Evolutionary conservation across 2,888 invertebrate species (phyloP).

Genomic region (Coleophora deauratella): DNA sequence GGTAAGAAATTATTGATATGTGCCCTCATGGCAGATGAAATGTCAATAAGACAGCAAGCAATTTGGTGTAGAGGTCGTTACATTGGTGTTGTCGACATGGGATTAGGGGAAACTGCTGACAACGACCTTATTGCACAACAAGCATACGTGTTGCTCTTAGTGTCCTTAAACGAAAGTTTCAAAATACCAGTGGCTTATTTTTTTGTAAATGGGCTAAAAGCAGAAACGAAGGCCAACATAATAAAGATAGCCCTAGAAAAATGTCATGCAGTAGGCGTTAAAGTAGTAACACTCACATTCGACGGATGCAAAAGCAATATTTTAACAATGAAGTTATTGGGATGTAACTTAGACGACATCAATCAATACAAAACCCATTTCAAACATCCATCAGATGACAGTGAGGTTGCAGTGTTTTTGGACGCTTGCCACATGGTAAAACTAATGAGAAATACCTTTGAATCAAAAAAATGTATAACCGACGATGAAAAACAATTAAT

Average conservation of each 20-base stretch:
- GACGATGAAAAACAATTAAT: neutral
- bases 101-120: conserved; percentile 11
- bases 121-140: conserved; percentile 12
- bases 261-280: conserved; percentile 7
- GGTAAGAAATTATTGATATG: conserved; percentile 7
- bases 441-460: conserved; percentile 7
- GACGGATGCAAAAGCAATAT: conserved; percentile 14
- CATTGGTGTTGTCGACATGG: conserved; percentile 13
- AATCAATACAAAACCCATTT: conserved; percentile 11
- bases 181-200: conserved; percentile 18
- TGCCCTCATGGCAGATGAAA: conserved; percentile 13
- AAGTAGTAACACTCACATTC: conserved; percentile 12
- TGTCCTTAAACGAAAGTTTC: conserved; percentile 11
- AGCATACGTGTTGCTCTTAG: conserved; percentile 16
- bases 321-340: conserved; percentile 6
- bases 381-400: conserved; percentile 11
- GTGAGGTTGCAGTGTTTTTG: conserved; percentile 12
- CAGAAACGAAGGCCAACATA: conserved; percentile 10
- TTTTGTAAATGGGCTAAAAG: conserved; percentile 12
- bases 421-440: conserved; percentile 16
- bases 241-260: conserved; percentile 9
- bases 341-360: conserved; percentile 6
- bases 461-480: neutral
- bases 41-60: conserved; percentile 17
- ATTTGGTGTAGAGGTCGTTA: conserved; percentile 16